phyloP scores from a whole-genome alignment of 2,888 invertebrate species.

The Didymodactylos carnosus region DNA sequence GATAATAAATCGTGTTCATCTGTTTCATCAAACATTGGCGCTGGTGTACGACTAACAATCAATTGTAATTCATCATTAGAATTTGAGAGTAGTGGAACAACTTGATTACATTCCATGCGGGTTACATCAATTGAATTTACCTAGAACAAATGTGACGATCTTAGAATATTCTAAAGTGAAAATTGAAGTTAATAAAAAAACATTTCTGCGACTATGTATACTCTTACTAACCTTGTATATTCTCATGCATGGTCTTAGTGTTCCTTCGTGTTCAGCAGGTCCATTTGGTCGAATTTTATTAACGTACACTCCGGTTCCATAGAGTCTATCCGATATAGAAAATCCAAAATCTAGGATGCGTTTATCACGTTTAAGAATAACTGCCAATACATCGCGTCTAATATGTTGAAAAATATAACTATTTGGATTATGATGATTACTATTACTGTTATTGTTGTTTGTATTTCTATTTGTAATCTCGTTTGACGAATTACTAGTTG shows the following conservation, averaged over 20 bases:
- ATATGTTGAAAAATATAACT: background rate
- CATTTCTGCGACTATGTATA: too few relatives aligned
- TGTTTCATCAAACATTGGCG: constrained; percentile 1
- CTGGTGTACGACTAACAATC: background rate
- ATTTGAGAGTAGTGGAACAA: background rate
- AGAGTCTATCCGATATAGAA: constrained; percentile 1
- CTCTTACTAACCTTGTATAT: constrained; percentile 6
- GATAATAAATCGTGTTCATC: too few relatives aligned
- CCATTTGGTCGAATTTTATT: constrained; percentile 1
- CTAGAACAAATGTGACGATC: too few relatives aligned
- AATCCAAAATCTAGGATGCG: constrained; percentile 9
- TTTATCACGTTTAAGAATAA: constrained; percentile 3
- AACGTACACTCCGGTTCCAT: constrained; percentile 9
- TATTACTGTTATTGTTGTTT: background rate
- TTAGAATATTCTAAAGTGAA: too few relatives aligned
- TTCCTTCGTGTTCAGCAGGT: constrained; percentile 3
- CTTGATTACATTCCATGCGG: background rate
- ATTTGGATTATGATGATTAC: background rate
- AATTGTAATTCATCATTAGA: background rate
- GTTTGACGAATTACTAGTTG: background rate
- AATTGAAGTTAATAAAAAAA: too few relatives aligned
- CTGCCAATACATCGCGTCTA: background rate
- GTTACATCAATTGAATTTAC: background rate
- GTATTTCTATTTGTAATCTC: background rate
- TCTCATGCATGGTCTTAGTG: constrained; percentile 8